These are phyloP conservation scores for Coluber constrictor DNA, from an alignment of 2,797 vertebrate genomes.

Conservation along the genomic window DNA sequence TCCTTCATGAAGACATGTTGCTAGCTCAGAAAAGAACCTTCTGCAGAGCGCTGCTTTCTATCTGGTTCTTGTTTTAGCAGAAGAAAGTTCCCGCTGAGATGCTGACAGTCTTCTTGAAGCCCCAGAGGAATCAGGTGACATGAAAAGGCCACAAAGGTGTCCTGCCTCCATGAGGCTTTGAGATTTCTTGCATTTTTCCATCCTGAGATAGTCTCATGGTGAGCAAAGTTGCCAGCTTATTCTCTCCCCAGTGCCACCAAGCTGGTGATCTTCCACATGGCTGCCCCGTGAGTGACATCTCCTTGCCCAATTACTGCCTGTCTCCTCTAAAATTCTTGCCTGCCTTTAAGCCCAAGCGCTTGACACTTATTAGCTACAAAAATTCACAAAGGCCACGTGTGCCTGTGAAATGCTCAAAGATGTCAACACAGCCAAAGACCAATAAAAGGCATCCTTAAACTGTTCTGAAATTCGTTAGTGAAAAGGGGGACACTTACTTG, in stretches of 20 bases:
- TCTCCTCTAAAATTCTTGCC: not conserved
- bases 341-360: not conserved
- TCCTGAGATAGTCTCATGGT: not conserved
- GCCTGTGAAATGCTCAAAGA: slow-evolving; percentile 35
- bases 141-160: not conserved
- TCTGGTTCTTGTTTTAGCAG: not conserved
- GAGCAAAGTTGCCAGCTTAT: not conserved
- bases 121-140: not conserved
- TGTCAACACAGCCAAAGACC: slow-evolving; percentile 44
- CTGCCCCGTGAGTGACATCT: not conserved
- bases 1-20: not conserved
- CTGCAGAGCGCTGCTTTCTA: not conserved
- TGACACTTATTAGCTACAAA: slow-evolving; percentile 4
- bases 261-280: not conserved
- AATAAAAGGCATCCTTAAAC: slow-evolving; percentile 42
- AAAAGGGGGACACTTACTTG: slow-evolving; percentile 81
- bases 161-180: not conserved
- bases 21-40: not conserved
- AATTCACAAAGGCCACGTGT: slow-evolving; percentile 21
- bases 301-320: not conserved
- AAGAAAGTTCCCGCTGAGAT: not conserved
- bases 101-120: not conserved
- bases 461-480: slow-evolving; percentile 57
- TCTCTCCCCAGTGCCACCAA: not conserved
- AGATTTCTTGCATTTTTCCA: not conserved